A percentile compares a stretch with the other conserved stretches of the same genome.
These are phyloP conservation scores for Diabrotica undecimpunctata DNA, from an alignment of 1,140 invertebrate genomes.

Conservation along the genomic window DNA sequence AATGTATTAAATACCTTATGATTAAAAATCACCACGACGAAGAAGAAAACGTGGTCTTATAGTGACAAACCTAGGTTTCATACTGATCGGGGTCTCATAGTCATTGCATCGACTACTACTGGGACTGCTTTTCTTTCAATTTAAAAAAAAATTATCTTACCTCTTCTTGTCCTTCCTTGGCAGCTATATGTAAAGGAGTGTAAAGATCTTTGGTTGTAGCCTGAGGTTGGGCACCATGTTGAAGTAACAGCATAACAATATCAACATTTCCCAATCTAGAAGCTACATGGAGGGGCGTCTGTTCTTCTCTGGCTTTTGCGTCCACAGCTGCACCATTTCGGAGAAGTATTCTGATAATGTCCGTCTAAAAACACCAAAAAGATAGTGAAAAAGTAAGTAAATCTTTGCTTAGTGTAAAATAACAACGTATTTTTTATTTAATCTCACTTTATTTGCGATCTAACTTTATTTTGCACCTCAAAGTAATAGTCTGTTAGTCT, in stretches of 20 bases:
- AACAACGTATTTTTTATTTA: too few relatives aligned
- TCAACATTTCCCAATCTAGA: slow-evolving; percentile 88
- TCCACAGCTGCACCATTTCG: slow-evolving; percentile 93
- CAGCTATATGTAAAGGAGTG: slow-evolving; percentile 95
- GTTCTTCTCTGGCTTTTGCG: slow-evolving; percentile 86
- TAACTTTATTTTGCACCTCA: too few relatives aligned
- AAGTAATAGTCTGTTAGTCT: too few relatives aligned
- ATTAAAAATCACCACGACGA: too few relatives aligned
- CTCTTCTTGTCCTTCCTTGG: slow-evolving; percentile 93
- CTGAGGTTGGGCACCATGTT: slow-evolving; percentile 85
- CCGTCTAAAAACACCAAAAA: slow-evolving; percentile 63
- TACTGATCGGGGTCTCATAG: too few relatives aligned
- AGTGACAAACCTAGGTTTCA: too few relatives aligned
- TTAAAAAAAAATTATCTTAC: slow-evolving; percentile 43
- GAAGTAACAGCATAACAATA: slow-evolving; percentile 85
- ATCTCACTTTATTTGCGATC: too few relatives aligned
- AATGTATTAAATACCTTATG: too few relatives aligned
- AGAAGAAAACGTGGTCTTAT: too few relatives aligned
- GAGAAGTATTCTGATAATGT: slow-evolving; percentile 92
- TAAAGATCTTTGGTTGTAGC: slow-evolving; percentile 91
- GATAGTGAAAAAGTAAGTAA: not conserved
- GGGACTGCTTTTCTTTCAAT: too few relatives aligned
- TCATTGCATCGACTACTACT: too few relatives aligned
- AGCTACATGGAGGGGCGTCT: slow-evolving; percentile 92
- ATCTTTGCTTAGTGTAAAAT: not conserved